These are phyloP conservation scores for Drosophila obscura DNA, from an alignment of 1,140 invertebrate species.

Conservation along the genomic window DNA sequence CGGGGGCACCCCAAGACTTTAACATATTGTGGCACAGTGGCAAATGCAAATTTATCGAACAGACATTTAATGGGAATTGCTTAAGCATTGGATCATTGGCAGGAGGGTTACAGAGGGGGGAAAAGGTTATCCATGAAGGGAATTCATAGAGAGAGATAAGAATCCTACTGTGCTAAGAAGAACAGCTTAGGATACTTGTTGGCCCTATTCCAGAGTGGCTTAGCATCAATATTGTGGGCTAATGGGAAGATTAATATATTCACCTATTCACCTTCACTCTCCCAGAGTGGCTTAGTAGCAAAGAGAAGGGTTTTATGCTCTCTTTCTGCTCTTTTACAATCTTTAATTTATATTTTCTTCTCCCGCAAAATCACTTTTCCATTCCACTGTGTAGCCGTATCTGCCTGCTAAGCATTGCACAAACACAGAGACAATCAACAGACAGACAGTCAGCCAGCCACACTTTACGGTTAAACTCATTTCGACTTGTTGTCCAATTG, in stretches of 20 bases:
- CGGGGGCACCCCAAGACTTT: slow-evolving; percentile 24
- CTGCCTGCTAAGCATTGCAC: slow-evolving; percentile 9
- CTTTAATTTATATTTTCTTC: slow-evolving; percentile 5
- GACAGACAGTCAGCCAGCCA: slow-evolving; percentile 8
- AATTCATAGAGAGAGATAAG: no score
- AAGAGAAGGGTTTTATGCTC: no score
- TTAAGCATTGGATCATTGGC: slow-evolving; percentile 3
- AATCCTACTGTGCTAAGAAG: no score
- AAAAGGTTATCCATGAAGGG: neutral
- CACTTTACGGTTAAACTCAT: slow-evolving; percentile 64
- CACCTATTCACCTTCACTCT: no score
- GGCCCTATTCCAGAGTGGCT: no score
- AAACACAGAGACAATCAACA: slow-evolving; percentile 17
- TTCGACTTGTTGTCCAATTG: slow-evolving; percentile 71
- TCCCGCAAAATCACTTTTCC: no score
- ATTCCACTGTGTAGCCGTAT: slow-evolving; percentile 17
- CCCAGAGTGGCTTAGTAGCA: no score
- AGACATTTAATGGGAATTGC: slow-evolving; percentile 13
- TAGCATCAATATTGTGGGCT: no score
- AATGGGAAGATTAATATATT: no score
- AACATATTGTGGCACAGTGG: slow-evolving; percentile 40
- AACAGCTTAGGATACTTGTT: no score
- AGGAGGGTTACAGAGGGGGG: neutral
- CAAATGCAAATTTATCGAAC: slow-evolving; percentile 28
- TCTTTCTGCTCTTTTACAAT: neutral